Evolutionary conservation across 2,797 vertebrate genomes (phyloP), one percentile per base, ranked within the genome.

Genomic region (Intellagama lesueurii): DNA sequence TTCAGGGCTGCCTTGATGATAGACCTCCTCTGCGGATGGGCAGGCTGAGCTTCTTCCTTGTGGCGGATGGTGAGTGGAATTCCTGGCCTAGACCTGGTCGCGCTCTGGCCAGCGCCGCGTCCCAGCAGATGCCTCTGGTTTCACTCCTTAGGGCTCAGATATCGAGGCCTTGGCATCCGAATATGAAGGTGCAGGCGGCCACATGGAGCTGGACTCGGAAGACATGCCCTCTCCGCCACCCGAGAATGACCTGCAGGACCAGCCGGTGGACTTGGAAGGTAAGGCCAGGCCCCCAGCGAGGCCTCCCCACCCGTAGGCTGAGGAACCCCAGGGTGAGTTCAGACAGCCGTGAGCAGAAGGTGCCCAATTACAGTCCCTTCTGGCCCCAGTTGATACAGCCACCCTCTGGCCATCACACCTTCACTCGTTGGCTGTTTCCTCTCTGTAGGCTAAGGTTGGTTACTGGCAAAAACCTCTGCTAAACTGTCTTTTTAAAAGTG

Each of bases 61-160:
- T 40, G 40, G 40, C 40, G 40, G 40, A 40, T 40, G 1, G 40
- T 40, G 40, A 40, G 40, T 6, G 12, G 78, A 11, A 19, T 7
- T 35, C 19, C 28, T 79, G 12, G 19, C 56, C 19, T 26, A 11
- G 30, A 44, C 44, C 44, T 17, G 14, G 14, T 30, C 4, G 40
- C 32, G 2, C 0, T 24, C 17, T 7, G 26, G 11, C 73, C 68
- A 69, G 17, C n/a, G 30, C 5, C 30, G 40, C 28, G 9, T 68
- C 40, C 44, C 24, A 8, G 44, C 3, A 17, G 60, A 17, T 2
- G 8, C 44, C 26, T 70, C 28, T 16, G 32, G 32, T 30, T 56
- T 64, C 49, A 35, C 16, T 19, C 84, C 83, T n/a, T 86, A 99
- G 99, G 98, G 99, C 87, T 99, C 98, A 78, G 98, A 99, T 91